Evolutionary conservation across 2,113 vertebrate species (phyloP), one percentile per base, ranked within the genome.

Genomic region (Gambusia holbrooki): DNA sequence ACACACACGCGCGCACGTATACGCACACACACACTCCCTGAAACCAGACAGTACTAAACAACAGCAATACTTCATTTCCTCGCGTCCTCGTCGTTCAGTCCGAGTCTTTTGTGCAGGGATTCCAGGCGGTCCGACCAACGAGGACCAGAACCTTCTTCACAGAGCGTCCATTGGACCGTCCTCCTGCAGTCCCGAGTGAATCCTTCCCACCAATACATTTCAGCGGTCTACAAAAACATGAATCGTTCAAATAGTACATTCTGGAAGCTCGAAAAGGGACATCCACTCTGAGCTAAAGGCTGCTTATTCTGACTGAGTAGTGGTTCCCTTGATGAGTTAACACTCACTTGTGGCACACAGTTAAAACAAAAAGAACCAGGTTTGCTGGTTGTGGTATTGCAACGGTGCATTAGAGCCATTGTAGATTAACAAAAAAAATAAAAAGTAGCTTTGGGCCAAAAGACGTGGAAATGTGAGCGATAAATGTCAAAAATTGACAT

Each of bases 271-370:
- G 58, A 60, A 37, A 54, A 86, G 78, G 78, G 82, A 77, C 83
- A 71, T 72, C 88, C 83, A 73, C 85, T 84, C 81, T 73, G 80
- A 85, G 76, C 77, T 80, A 61, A 82, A 48, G 77, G 64, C 64
- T 73, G 88, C 90, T 88, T 85, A 92, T 91, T 87, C 87, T 73
- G 87, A 83, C 87, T 88, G 89, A 86, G 79, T 92, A 91, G 93
- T 93, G 91, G 91, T 94, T 94, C 91, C 88, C 88, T 91, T 90
- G 84, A 79, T 73, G 72, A 88, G 76, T 63, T 82, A 28, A 83
- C 35, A 64, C 86, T 83, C 84, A 76, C 51, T 85, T 65, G 35
- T 76, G 83, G 76, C 82, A 64, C 76, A 86, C 62, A 73, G 83
- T 75, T 74, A 58, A 42, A 58, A 37, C 35, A 37, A 60, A 42